These are phyloP conservation scores for Polydesmus complanatus DNA, from an alignment of 2,888 invertebrate species.

Conservation along the genomic window DNA sequence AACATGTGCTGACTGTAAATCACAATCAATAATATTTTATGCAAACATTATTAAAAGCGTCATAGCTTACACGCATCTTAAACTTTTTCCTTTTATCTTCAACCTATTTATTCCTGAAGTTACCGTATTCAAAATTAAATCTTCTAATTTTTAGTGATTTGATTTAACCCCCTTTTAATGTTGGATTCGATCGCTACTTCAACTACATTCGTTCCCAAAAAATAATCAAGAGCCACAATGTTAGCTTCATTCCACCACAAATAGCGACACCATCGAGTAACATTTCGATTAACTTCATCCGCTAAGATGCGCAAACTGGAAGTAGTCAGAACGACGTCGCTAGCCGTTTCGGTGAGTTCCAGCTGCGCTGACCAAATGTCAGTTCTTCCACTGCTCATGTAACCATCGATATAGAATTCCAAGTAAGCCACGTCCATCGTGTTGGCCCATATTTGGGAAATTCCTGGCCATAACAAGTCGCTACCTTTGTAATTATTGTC, in stretches of 20 bases:
- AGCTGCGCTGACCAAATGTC: slow-evolving; percentile 52
- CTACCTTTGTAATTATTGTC: slow-evolving; percentile 12
- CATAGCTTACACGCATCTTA: too few species aligned
- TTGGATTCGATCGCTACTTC: slow-evolving; percentile 37
- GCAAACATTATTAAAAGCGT: too few species aligned
- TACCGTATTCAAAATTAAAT: too few species aligned
- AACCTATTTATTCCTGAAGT: too few species aligned
- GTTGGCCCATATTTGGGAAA: slow-evolving; percentile 22
- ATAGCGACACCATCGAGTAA: slow-evolving; percentile 48
- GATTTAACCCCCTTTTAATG: too few species aligned
- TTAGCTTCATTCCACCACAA: slow-evolving; percentile 38
- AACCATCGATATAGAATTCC: slow-evolving; percentile 3
- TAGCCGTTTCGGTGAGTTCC: slow-evolving; percentile 51
- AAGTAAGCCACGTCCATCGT: slow-evolving; percentile 27
- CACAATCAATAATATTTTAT: too few species aligned
- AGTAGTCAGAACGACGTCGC: slow-evolving; percentile 39
- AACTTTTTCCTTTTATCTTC: too few species aligned
- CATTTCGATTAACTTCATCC: slow-evolving; percentile 50
- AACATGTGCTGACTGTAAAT: too few species aligned
- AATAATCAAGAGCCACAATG: slow-evolving; percentile 40
- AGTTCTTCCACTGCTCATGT: slow-evolving; percentile 8
- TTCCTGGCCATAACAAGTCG: slow-evolving; percentile 13
- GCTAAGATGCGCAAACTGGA: slow-evolving; percentile 49
- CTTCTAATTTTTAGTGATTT: too few species aligned
- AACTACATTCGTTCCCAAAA: slow-evolving; percentile 38